Evolutionary conservation across 2,888 invertebrate species (phyloP).

Genomic region (Cephonodes hylas): DNA sequence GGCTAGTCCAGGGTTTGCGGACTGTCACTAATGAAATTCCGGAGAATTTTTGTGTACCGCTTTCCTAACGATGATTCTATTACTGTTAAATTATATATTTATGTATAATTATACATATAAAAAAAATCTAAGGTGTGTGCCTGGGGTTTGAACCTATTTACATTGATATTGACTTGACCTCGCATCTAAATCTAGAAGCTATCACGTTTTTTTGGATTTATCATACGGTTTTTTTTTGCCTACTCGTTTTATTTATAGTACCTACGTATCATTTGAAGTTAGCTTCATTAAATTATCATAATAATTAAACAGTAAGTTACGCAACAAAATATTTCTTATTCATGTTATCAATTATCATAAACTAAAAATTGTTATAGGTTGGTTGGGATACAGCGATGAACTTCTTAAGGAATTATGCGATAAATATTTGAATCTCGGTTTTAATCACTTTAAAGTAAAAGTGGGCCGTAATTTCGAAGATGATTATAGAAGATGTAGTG

Average conservation of each 20-base stretch:
- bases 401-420: constrained; percentile 85
- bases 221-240: too few species aligned
- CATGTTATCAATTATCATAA: neutral
- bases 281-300: neutral
- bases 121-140: too few species aligned
- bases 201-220: too few species aligned
- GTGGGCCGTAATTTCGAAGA: constrained; percentile 91
- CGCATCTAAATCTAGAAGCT: too few species aligned
- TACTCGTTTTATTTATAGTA: neutral
- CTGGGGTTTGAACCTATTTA: too few species aligned
- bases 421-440: constrained; percentile 88
- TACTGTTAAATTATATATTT: too few species aligned
- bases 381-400: constrained; percentile 93
- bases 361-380: constrained; percentile 76
- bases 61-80: too few species aligned
- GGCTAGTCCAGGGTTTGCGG: too few species aligned
- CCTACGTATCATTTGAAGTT: neutral
- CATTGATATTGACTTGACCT: too few species aligned
- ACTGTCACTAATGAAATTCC: too few species aligned
- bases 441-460: constrained; percentile 93
- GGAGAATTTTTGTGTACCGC: too few species aligned
- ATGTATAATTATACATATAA: too few species aligned
- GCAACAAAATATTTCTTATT: neutral
- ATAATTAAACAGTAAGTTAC: neutral
- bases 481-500: constrained; percentile 86